A percentile compares a stretch with the other conserved stretches of the same genome.
phyloP scores from a whole-genome alignment of 2,888 invertebrate species.

The Leptopterna dolabrata region DNA sequence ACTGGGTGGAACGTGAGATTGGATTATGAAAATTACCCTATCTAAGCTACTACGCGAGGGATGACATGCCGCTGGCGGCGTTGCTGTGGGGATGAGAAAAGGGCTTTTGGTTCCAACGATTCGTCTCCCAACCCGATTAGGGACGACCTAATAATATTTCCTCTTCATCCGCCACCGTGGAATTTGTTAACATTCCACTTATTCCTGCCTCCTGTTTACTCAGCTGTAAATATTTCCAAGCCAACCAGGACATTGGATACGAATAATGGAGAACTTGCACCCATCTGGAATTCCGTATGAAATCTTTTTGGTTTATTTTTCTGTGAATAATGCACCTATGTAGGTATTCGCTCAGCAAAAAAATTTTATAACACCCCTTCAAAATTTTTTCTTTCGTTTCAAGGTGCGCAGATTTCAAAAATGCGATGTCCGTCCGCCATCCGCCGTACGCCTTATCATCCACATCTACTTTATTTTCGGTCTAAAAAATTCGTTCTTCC shows the following conservation, averaged over 20 bases:
- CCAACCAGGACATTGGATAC: not conserved
- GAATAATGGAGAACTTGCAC: too few relatives aligned
- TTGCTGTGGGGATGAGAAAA: not conserved
- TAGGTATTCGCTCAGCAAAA: too few relatives aligned
- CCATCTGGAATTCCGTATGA: too few relatives aligned
- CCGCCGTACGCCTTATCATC: too few relatives aligned
- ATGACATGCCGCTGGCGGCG: not conserved
- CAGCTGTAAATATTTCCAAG: not conserved
- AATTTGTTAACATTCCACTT: not conserved
- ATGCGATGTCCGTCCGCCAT: too few relatives aligned
- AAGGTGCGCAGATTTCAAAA: too few relatives aligned
- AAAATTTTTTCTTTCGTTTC: too few relatives aligned
- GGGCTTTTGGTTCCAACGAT: slow-evolving; percentile 10
- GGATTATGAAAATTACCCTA: not conserved
- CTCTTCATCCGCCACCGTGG: not conserved
- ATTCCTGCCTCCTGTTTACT: not conserved
- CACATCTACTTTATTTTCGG: too few relatives aligned
- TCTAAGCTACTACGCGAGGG: not conserved
- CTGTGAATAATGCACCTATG: too few relatives aligned
- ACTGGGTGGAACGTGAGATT: not conserved
- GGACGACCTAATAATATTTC: slow-evolving; percentile 20
- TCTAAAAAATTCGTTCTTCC: too few relatives aligned
- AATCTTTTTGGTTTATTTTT: too few relatives aligned
- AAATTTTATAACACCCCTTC: too few relatives aligned
- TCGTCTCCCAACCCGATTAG: slow-evolving; percentile 24